phyloP scores from a whole-genome alignment of 2,113 vertebrate species.

The Sinocyclocheilus anshuiensis region DNA sequence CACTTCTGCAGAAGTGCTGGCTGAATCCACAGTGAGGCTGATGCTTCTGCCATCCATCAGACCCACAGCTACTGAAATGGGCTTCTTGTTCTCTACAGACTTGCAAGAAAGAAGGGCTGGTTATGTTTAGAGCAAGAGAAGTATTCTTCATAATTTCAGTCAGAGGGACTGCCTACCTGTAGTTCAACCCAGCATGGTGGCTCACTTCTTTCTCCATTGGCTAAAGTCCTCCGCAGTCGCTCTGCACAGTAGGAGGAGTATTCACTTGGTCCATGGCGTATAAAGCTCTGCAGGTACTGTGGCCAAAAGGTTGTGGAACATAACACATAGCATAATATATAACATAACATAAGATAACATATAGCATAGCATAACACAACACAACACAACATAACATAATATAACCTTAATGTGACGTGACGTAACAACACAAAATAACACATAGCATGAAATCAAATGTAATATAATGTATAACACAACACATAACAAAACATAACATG shows the following conservation, averaged over 20 bases:
- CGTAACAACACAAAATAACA: too few relatives aligned
- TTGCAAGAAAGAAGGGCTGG: slow-evolving; percentile 58
- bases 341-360: too few relatives aligned
- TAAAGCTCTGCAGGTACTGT: slow-evolving; percentile 88
- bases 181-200: slow-evolving; percentile 87
- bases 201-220: slow-evolving; percentile 83
- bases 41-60: slow-evolving; percentile 77
- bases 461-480: too few relatives aligned
- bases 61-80: slow-evolving; percentile 75
- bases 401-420: too few relatives aligned
- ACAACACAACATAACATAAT: too few relatives aligned
- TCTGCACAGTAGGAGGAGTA: slow-evolving; percentile 81
- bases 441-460: too few relatives aligned
- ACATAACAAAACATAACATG: too few relatives aligned
- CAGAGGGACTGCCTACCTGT: slow-evolving; percentile 75
- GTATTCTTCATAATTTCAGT: neutral
- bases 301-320: slow-evolving; percentile 16
- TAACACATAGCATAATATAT: neutral
- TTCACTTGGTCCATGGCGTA: slow-evolving; percentile 74
- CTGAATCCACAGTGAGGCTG: slow-evolving; percentile 81
- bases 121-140: neutral
- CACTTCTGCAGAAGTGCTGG: slow-evolving; percentile 84
- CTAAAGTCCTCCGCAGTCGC: slow-evolving; percentile 77
- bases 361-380: too few relatives aligned
- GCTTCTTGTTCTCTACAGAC: slow-evolving; percentile 83